These are phyloP conservation scores for Galerucella nymphaeae DNA, from an alignment of 2,888 invertebrate species.

Conservation along the genomic window DNA sequence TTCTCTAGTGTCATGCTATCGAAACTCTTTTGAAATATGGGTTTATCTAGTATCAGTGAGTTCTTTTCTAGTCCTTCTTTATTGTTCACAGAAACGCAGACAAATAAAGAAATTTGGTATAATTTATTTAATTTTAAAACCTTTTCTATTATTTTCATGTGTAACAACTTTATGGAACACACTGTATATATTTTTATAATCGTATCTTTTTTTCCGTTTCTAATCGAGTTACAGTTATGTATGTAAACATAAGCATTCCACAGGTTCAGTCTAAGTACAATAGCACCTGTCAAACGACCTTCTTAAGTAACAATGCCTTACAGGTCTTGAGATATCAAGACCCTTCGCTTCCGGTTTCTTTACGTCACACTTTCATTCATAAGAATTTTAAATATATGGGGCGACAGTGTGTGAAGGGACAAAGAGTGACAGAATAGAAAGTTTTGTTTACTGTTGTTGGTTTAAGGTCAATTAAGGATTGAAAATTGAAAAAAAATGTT, in stretches of 20 bases:
- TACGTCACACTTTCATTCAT: constrained; percentile 22
- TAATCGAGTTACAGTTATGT: background rate
- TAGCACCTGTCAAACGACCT: constrained; percentile 25
- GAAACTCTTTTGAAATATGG: no score
- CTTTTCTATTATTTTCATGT: background rate
- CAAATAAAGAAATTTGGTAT: no score
- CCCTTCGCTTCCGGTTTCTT: constrained; percentile 23
- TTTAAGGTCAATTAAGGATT: background rate
- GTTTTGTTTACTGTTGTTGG: background rate
- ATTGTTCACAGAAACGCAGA: no score
- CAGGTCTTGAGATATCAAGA: constrained; percentile 26
- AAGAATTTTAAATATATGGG: constrained; percentile 1
- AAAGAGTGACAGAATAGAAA: background rate
- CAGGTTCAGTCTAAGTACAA: background rate
- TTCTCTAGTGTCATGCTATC: no score
- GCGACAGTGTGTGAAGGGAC: background rate
- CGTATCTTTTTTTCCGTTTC: background rate
- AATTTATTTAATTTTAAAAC: background rate
- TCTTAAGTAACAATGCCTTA: constrained; percentile 12
- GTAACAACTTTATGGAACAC: background rate
- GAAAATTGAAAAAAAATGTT: no score
- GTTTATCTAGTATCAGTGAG: no score
- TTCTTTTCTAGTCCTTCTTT: no score
- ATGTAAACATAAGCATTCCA: background rate
- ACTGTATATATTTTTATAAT: background rate